Evolutionary conservation across 1,140 invertebrate species (phyloP).

Genomic region (Amyelois transitella): DNA sequence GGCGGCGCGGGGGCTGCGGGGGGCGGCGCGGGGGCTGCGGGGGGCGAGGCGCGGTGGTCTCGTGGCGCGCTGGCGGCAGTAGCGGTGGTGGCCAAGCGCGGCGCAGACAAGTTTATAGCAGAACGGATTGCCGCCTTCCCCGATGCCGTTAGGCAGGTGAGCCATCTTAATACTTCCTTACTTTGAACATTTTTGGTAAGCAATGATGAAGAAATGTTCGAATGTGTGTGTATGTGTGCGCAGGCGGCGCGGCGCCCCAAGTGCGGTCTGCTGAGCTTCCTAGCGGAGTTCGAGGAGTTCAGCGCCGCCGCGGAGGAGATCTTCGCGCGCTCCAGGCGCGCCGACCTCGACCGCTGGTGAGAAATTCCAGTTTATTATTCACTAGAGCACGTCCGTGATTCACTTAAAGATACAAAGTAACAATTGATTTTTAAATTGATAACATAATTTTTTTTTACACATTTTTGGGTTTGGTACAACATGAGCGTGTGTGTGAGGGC

Average conservation of each 20-base stretch:
- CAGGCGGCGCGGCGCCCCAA: constrained; percentile 71
- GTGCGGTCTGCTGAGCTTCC: constrained; percentile 94
- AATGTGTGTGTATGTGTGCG: background rate
- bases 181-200: too few relatives aligned
- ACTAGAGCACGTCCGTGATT: too few relatives aligned
- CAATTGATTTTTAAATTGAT: too few relatives aligned
- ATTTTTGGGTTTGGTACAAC: too few relatives aligned
- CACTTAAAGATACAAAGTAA: too few relatives aligned
- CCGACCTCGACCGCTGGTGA: constrained; percentile 98
- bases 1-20: constrained; percentile 12
- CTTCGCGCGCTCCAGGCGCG: constrained; percentile 90
- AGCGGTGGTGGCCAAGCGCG: constrained; percentile 89
- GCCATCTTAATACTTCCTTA: constrained; percentile 44
- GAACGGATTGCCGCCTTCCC: constrained; percentile 88
- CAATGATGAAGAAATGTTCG: too few relatives aligned
- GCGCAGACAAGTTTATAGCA: constrained; percentile 95
- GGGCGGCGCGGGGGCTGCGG: constrained; percentile 76
- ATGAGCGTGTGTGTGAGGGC: too few relatives aligned
- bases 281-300: constrained; percentile 94
- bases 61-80: constrained; percentile 39
- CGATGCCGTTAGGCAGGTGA: constrained; percentile 82
- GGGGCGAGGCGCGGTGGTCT: constrained; percentile 92
- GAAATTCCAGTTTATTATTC: too few relatives aligned
- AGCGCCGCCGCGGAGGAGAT: constrained; percentile 90
- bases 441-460: too few relatives aligned